Base-by-base conservation (phyloP, 2,113 vertebrate species). In the Brachirus orientalis region DNA sequence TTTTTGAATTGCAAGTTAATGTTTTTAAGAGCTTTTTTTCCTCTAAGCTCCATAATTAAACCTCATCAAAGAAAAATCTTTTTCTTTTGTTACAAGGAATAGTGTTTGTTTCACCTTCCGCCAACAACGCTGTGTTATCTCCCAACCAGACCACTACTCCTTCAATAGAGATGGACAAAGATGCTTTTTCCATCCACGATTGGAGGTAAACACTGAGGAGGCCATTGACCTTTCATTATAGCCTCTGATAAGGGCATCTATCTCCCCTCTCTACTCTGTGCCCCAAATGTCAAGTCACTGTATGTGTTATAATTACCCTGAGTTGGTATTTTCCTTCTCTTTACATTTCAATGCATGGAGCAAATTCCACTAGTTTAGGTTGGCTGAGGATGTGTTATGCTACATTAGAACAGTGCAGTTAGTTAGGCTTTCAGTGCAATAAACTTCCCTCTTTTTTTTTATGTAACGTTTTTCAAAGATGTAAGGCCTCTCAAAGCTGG, bases 221-320 rank as follows among this genome's bases (percentile, higher is more conserved):
- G 82, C 84, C 75, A 86, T 89, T 90, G 90, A 91, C 89, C 90
- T 93, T 92, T 91, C 76, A 89, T 91, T 88, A 90, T 80, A 79
- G 82, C 85, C 78, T 79, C 76, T 90, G 90, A 93, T 90, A 92
- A 91, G 89, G 88, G 82, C 89, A 92, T 87, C 89, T 86, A 86
- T 86, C 88, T 83, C 72, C 80, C 75, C 72, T 88, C 84, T 83
- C 87, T 79, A 71, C 79, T 18, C 77, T 69, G 52, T 84, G 77
- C 75, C 76, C 86, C 72, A 91, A 93, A 93, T 93, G 91, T 92
- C 92, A 93, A 83, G 82, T 87, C 88, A 88, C 88, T 91, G 84
- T 90, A 88, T 88, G 89, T 84, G 86, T 89, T 90, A 86, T 89
- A 91, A 90, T 86, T 86, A 89, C 76, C 68, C 73, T 16, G 75